Conservation (phyloP, 2,888 invertebrate genomes). For the Yponomeuta evonymella region DNA sequence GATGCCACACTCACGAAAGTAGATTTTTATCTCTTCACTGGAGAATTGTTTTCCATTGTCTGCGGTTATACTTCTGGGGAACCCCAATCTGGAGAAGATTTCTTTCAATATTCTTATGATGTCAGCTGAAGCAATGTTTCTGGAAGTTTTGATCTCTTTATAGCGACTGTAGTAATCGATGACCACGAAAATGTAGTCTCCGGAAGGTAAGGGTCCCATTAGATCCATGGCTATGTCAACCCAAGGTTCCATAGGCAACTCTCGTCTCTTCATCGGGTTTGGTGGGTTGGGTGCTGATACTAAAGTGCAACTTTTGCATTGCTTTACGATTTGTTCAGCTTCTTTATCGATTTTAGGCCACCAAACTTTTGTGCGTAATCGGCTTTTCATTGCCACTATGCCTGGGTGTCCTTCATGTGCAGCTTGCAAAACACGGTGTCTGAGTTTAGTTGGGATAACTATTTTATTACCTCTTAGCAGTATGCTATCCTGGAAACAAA, state of each 20-base stretch:
- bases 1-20: conserved; percentile 23
- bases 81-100: conserved; percentile 23
- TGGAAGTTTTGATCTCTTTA: conserved; percentile 17
- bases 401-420: conserved; percentile 33
- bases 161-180: conserved; percentile 18
- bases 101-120: conserved; percentile 12
- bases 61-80: conserved; percentile 23
- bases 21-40: conserved; percentile 25
- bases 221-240: conserved; percentile 19
- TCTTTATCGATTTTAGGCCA: conserved; percentile 17
- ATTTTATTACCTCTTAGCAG: conserved; percentile 17
- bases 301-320: conserved; percentile 13
- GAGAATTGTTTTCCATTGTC: conserved; percentile 29
- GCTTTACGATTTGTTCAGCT: conserved; percentile 7
- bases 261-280: conserved; percentile 15
- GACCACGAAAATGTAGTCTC: conserved; percentile 15
- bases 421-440: conserved; percentile 22
- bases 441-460: conserved; percentile 14
- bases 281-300: conserved; percentile 22
- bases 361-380: conserved; percentile 27
- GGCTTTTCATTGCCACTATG: conserved; percentile 36
- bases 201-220: conserved; percentile 17
- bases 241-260: conserved; percentile 18
- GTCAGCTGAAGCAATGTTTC: conserved; percentile 6
- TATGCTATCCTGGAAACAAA: conserved; percentile 29